Conservation (phyloP, 2,797 vertebrate species). For the Knipowitschia caucasica region DNA sequence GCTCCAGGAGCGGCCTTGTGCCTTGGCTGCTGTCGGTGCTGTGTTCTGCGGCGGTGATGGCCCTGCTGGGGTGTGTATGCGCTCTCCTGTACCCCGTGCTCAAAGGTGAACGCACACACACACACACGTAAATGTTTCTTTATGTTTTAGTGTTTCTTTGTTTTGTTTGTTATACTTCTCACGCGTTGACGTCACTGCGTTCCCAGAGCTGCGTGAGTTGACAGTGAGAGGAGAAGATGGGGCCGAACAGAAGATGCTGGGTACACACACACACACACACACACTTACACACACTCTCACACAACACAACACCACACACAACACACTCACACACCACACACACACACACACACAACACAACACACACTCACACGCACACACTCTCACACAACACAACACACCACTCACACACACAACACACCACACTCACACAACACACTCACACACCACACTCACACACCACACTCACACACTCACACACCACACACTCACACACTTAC, state of each 20-base stretch:
- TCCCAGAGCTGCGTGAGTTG: slow-evolving; percentile 70
- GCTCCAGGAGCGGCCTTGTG: slow-evolving; percentile 38
- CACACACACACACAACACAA: no score
- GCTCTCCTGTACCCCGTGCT: slow-evolving; percentile 70
- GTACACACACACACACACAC: no score
- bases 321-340: no score
- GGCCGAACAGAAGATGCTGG: slow-evolving; percentile 65
- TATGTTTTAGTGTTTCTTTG: neutral
- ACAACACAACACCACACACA: neutral
- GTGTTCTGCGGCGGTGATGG: slow-evolving; percentile 42
- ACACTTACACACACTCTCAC: no score
- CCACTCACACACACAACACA: no score
- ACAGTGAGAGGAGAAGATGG: slow-evolving; percentile 61
- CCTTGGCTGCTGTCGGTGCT: slow-evolving; percentile 48
- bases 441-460: no score
- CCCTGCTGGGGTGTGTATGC: slow-evolving; percentile 53
- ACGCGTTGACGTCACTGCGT: no score
- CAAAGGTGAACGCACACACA: slow-evolving; percentile 60
- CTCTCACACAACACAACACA: no score
- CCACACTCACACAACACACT: no score
- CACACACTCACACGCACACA: no score
- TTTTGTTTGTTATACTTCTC: slow-evolving; percentile 7
- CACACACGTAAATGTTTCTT: neutral
- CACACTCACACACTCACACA: no score
- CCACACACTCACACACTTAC: no score